phyloP scores from a whole-genome alignment of 2,797 vertebrate species.

The Arrhamphus sclerolepis region DNA sequence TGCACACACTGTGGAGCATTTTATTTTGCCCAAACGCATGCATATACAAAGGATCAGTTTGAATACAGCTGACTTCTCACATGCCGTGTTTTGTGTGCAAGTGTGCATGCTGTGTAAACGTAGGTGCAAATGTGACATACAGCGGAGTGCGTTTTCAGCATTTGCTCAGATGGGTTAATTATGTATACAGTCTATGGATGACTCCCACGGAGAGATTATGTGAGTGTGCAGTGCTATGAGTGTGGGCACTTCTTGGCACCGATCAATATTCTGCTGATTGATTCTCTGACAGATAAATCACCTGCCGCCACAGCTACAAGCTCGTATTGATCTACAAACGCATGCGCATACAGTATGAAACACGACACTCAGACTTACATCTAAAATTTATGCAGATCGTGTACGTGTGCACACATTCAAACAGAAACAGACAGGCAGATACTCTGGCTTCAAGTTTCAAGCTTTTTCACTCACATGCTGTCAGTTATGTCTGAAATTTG shows the following conservation, averaged over 20 bases:
- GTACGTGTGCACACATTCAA: too few species aligned
- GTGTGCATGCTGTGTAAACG: neutral
- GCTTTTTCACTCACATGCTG: too few species aligned
- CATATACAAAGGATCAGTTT: neutral
- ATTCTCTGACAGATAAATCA: constrained; percentile 44
- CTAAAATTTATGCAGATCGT: too few species aligned
- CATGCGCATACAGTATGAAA: neutral
- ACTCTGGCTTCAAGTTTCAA: too few species aligned
- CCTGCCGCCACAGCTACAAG: constrained; percentile 22
- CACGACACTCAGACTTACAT: neutral
- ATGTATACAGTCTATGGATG: too few species aligned
- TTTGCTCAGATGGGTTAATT: too few species aligned
- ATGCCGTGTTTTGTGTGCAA: neutral
- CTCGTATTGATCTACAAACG: constrained; percentile 23
- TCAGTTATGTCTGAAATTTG: too few species aligned
- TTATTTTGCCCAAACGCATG: constrained; percentile 1
- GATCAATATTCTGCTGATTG: constrained; percentile 44
- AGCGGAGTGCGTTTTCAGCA: too few species aligned
- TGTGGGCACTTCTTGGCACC: constrained; percentile 14
- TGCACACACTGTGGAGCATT: neutral
- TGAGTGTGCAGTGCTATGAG: neutral
- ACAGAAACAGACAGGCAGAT: too few species aligned
- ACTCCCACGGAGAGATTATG: neutral
- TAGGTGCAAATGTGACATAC: neutral
- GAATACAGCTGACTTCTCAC: neutral